Percentiles rank a stretch among this genome's conserved stretches.
phyloP scores from a whole-genome alignment of 2,797 vertebrate species.

The Rhabdomys pumilio region DNA sequence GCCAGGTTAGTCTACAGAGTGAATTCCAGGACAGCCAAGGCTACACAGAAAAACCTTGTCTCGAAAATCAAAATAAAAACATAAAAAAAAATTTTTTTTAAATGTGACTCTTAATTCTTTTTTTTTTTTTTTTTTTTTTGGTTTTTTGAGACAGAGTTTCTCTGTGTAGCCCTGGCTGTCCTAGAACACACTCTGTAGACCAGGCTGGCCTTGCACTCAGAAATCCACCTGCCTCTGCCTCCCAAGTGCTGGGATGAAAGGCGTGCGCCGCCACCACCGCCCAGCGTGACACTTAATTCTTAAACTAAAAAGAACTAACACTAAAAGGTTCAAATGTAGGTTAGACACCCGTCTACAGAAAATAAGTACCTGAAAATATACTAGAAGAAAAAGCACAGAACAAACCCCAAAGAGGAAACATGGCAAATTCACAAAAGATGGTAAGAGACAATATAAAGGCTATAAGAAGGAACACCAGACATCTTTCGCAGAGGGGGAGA shows the following conservation, averaged over 20 bases:
- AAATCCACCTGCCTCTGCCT: too few relatives aligned
- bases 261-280: too few relatives aligned
- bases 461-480: background rate
- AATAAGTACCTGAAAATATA: background rate
- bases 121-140: too few relatives aligned
- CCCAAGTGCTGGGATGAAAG: too few relatives aligned
- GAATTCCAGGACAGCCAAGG: background rate
- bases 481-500: background rate
- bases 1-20: background rate
- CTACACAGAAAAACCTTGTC: background rate
- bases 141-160: too few relatives aligned
- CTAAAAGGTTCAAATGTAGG: background rate
- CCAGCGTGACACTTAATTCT: background rate
- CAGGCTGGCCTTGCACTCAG: too few relatives aligned
- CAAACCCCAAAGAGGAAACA: background rate
- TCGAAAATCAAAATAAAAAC: background rate
- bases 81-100: background rate
- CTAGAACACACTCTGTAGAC: too few relatives aligned
- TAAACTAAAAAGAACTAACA: conserved; percentile 39
- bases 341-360: background rate
- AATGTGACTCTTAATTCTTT: background rate
- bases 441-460: background rate
- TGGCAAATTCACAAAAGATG: background rate
- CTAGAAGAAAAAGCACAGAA: background rate
- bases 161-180: too few relatives aligned